Conservation (phyloP, 2,888 invertebrate genomes). For the Conistra vaccinii region DNA sequence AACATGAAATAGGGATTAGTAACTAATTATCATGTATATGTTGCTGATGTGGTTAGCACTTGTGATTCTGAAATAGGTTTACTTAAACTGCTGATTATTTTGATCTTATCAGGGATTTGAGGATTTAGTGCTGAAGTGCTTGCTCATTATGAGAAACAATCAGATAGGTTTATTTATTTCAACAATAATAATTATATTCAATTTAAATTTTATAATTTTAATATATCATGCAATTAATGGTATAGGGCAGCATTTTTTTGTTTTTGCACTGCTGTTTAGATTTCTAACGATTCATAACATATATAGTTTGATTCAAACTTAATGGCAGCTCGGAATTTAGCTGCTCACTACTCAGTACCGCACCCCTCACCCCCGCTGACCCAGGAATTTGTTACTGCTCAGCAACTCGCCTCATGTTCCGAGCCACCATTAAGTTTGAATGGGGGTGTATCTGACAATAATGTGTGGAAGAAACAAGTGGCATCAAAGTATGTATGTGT, state of each 20-base stretch:
- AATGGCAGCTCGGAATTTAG: no score
- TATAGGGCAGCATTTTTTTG: neutral
- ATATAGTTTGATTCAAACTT: no score
- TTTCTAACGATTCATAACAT: neutral
- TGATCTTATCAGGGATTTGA: conserved; percentile 47
- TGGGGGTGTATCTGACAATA: conserved; percentile 9
- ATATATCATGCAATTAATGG: neutral
- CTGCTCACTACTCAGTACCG: no score
- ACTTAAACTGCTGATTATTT: conserved; percentile 31
- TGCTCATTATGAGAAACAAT: conserved; percentile 28
- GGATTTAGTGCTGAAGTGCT: conserved; percentile 27
- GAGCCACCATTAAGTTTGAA: no score
- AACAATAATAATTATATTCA: conserved; percentile 7
- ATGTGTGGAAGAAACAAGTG: conserved; percentile 19
- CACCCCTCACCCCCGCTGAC: no score
- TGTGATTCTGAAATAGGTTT: conserved; percentile 37
- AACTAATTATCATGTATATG: conserved; percentile 35
- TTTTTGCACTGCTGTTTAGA: neutral
- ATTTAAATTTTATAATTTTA: conserved; percentile 2
- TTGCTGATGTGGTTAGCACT: conserved; percentile 33
- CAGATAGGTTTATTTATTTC: conserved; percentile 2
- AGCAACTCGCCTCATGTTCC: no score
- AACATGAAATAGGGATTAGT: conserved; percentile 45
- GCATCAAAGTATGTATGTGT: conserved; percentile 41
- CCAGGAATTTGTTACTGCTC: no score